Evolutionary conservation across 2,888 invertebrate species (phyloP).

Genomic region (Mythimna loreyi): DNA sequence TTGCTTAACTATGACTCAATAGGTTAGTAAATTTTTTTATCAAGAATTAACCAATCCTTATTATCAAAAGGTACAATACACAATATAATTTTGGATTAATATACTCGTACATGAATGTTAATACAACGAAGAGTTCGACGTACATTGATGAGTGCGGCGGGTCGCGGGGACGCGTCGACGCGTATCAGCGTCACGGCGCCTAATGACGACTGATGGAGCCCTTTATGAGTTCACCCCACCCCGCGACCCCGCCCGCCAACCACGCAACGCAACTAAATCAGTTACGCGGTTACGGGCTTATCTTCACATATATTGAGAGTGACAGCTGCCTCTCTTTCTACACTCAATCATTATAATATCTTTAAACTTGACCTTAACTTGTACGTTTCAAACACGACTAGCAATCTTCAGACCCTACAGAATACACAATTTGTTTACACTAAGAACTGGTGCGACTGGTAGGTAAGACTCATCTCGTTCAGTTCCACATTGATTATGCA

Average conservation of each 20-base stretch:
- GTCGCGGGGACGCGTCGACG: conserved; percentile 54
- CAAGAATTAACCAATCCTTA: conserved; percentile 21
- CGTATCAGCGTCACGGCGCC: conserved; percentile 75
- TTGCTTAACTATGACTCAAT: too few species aligned
- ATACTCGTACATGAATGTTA: conserved; percentile 28
- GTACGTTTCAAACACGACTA: conserved; percentile 13
- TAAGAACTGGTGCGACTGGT: conserved; percentile 52
- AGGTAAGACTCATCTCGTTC: conserved; percentile 59
- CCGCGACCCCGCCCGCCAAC: conserved; percentile 72
- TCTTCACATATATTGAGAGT: conserved; percentile 67
- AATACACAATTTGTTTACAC: conserved; percentile 55
- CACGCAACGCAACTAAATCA: conserved; percentile 81
- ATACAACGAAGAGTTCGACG: conserved; percentile 34
- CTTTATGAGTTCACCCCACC: conserved; percentile 85
- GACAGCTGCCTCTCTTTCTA: conserved; percentile 50
- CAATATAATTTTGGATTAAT: conserved; percentile 31
- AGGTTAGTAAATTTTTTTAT: too few species aligned
- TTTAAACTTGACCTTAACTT: conserved; percentile 34
- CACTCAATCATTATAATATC: conserved; percentile 52
- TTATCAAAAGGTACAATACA: too few species aligned
- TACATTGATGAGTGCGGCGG: conserved; percentile 54
- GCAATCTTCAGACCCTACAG: conserved; percentile 28
- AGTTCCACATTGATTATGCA: conserved; percentile 72
- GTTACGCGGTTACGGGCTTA: conserved; percentile 70
- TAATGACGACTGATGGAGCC: conserved; percentile 89